phyloP scores from a whole-genome alignment of 2,113 vertebrate genomes.

The Acinonyx jubatus region DNA sequence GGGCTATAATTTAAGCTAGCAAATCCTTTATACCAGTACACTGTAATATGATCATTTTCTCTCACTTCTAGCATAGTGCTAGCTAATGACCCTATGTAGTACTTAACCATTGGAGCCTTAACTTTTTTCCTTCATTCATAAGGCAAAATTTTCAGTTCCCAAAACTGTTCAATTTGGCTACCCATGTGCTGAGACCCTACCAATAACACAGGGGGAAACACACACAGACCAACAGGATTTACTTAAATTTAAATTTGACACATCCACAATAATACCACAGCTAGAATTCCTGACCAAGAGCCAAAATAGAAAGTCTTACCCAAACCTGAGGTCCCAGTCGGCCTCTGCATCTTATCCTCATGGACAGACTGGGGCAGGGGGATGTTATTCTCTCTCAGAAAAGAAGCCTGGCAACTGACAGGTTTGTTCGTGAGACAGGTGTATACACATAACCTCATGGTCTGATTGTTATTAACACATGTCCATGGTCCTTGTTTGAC shows the following conservation, averaged over 20 bases:
- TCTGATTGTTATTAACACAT: not conserved
- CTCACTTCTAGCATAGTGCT: not conserved
- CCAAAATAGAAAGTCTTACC: constrained; percentile 12
- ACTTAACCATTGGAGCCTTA: not conserved
- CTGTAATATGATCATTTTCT: not conserved
- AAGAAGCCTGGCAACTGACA: not conserved
- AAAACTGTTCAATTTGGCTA: constrained; percentile 11
- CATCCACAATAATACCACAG: not conserved
- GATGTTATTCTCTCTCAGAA: not conserved
- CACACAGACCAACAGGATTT: not conserved
- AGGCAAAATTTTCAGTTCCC: not conserved
- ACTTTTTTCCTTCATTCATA: not conserved
- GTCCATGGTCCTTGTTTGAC: constrained; percentile 1
- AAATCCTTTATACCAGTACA: not conserved
- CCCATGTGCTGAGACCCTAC: not conserved
- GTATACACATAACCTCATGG: not conserved
- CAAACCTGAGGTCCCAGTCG: constrained; percentile 1
- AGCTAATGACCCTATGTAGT: not conserved
- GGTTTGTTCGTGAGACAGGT: not conserved
- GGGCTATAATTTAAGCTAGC: not conserved
- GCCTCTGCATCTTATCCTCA: constrained; percentile 10
- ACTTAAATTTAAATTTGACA: constrained; percentile 38
- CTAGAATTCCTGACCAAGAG: constrained; percentile 17
- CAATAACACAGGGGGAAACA: constrained; percentile 9
- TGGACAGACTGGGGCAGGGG: not conserved